These are phyloP conservation scores for Corythornis madagascariensis DNA, from an alignment of 2,113 vertebrate species.

Conservation along the genomic window DNA sequence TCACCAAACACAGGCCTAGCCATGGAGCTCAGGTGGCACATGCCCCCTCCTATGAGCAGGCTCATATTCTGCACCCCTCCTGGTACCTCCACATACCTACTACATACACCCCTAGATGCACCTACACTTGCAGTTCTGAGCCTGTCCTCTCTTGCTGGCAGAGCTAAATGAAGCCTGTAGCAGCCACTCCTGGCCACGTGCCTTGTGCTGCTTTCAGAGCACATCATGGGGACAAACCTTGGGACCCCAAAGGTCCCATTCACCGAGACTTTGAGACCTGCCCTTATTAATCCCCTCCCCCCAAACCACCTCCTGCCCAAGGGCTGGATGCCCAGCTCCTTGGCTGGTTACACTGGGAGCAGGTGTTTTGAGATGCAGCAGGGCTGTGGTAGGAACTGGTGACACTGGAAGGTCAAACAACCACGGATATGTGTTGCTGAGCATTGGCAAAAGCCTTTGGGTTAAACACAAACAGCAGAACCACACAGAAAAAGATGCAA, in stretches of 20 bases:
- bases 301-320: neutral
- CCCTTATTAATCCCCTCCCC: neutral
- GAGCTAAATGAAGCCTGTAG: neutral
- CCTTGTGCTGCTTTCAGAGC: neutral
- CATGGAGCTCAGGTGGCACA: accelerated
- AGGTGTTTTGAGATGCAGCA: accelerated
- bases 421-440: accelerated
- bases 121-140: neutral
- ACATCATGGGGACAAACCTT: accelerated
- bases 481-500: neutral
- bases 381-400: neutral
- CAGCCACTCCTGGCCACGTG: accelerated
- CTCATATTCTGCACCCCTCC: neutral
- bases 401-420: neutral
- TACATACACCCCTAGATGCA: accelerated
- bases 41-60: neutral
- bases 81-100: accelerated
- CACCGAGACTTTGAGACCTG: neutral
- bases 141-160: neutral
- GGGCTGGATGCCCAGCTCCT: neutral
- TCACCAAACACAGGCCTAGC: neutral
- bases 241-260: neutral
- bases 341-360: neutral
- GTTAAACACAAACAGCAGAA: neutral
- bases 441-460: neutral